Percentiles rank a stretch among this genome's conserved stretches.
Conservation (phyloP, 92 coral and sea anemone species). For the Galaxea fascicularis region DNA sequence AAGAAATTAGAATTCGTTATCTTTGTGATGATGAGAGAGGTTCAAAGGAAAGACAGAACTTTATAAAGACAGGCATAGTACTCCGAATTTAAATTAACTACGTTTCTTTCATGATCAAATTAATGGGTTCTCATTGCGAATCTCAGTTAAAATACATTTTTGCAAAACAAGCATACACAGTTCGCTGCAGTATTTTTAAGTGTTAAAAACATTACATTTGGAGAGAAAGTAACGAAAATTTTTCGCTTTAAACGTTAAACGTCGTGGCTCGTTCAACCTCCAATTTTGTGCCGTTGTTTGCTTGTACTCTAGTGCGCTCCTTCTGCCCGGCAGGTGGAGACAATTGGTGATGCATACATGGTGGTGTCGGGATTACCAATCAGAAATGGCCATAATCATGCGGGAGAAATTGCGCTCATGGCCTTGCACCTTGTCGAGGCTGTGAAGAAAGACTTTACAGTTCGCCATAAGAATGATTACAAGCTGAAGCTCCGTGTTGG, state of each 20-base stretch:
- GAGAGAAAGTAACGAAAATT: not conserved
- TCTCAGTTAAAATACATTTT: not conserved
- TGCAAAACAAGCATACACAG: not conserved
- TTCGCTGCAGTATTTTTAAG: not conserved
- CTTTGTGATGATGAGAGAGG: too few relatives aligned
- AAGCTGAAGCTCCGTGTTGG: slow-evolving; percentile 94
- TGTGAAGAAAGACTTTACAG: slow-evolving; percentile 88
- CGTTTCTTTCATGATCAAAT: too few relatives aligned
- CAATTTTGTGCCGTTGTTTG: slow-evolving; percentile 91
- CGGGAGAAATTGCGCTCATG: slow-evolving; percentile 96
- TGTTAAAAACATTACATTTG: not conserved
- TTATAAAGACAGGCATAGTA: too few relatives aligned
- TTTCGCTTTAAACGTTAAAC: slow-evolving; percentile 34
- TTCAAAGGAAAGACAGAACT: too few relatives aligned
- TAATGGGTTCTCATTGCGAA: not conserved
- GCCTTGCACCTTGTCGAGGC: slow-evolving; percentile 93
- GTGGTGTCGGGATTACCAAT: slow-evolving; percentile 99
- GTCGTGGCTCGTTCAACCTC: slow-evolving; percentile 66
- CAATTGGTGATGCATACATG: slow-evolving; percentile 99
- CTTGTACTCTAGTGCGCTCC: slow-evolving; percentile 99
- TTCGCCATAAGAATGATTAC: slow-evolving; percentile 86
- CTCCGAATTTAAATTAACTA: too few relatives aligned
- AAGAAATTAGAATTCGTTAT: too few relatives aligned
- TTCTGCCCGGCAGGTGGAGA: slow-evolving; percentile 99
- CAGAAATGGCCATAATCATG: slow-evolving; percentile 92